Evolutionary conservation across 2,113 vertebrate species (phyloP).

Genomic region (Xenopus borealis): DNA sequence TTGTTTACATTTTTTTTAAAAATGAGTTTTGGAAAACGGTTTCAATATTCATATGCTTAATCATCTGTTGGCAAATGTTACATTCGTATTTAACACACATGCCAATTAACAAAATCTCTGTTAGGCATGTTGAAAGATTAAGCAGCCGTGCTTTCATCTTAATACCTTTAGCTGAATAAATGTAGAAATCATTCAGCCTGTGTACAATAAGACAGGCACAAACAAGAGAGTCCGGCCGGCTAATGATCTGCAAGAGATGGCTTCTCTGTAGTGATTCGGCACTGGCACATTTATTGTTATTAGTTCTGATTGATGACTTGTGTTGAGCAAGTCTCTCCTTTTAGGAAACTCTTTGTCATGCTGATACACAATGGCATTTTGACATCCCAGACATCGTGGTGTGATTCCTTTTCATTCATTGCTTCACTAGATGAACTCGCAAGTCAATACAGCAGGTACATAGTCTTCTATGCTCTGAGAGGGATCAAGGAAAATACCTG

Average conservation of each 20-base stretch:
- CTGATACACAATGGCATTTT: conserved; percentile 17
- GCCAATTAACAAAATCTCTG: background rate
- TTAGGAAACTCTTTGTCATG: conserved; percentile 17
- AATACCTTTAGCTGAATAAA: background rate
- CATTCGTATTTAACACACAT: background rate
- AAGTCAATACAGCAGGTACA: conserved; percentile 9
- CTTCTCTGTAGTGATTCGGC: conserved; percentile 1
- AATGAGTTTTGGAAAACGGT: too few relatives aligned
- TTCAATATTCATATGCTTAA: too few relatives aligned
- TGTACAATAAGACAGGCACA: background rate
- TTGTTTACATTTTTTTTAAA: too few relatives aligned
- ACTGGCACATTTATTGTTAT: conserved; percentile 14
- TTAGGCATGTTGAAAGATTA: background rate
- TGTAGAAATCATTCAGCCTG: conserved; percentile 1
- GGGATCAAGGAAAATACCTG: background rate
- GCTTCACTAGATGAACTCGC: conserved; percentile 2
- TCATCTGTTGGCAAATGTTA: background rate
- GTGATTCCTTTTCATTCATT: conserved; percentile 16
- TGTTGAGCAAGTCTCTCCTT: conserved; percentile 13
- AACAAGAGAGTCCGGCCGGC: background rate
- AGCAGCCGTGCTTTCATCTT: background rate
- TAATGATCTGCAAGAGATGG: background rate
- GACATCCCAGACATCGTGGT: conserved; percentile 20
- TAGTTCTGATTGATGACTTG: conserved; percentile 15
- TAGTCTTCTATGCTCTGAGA: background rate